Evolutionary conservation across 30 jellyfish, hydroid and myxozoan species (phyloP).

Genomic region (Hydractinia echinata): DNA sequence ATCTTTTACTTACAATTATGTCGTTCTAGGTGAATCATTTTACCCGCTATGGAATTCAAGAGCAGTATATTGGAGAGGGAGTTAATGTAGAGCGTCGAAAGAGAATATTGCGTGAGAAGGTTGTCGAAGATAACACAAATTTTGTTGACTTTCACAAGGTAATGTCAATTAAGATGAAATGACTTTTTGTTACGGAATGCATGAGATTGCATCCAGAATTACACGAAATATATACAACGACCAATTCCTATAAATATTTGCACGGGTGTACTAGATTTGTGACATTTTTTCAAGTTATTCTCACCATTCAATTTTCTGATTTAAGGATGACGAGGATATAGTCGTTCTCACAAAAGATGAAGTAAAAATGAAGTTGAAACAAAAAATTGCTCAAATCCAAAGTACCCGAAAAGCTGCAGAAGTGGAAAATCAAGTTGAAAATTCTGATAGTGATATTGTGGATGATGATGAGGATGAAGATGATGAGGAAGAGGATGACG

Average conservation of each 20-base stretch:
- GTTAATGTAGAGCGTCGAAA: slow-evolving; percentile 29
- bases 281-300: too few relatives aligned
- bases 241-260: too few relatives aligned
- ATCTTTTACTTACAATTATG: too few relatives aligned
- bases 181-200: too few relatives aligned
- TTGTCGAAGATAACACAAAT: background rate
- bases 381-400: slow-evolving; percentile 23
- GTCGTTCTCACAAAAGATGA: slow-evolving; percentile 10
- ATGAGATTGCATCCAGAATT: too few relatives aligned
- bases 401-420: slow-evolving; percentile 2
- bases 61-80: slow-evolving; percentile 71
- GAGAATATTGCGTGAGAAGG: slow-evolving; percentile 10
- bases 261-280: too few relatives aligned
- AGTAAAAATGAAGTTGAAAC: slow-evolving; percentile 13
- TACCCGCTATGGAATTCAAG: slow-evolving; percentile 82
- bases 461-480: slow-evolving; percentile 32
- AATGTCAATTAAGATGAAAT: too few relatives aligned
- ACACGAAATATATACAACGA: too few relatives aligned
- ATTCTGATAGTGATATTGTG: slow-evolving; percentile 16
- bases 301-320: background rate
- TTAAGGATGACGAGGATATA: background rate
- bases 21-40: slow-evolving; percentile 73
- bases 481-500: slow-evolving; percentile 1
- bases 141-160: background rate
- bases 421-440: background rate